These are phyloP conservation scores for Empis livida DNA, from an alignment of 2,888 invertebrate species.

Conservation along the genomic window DNA sequence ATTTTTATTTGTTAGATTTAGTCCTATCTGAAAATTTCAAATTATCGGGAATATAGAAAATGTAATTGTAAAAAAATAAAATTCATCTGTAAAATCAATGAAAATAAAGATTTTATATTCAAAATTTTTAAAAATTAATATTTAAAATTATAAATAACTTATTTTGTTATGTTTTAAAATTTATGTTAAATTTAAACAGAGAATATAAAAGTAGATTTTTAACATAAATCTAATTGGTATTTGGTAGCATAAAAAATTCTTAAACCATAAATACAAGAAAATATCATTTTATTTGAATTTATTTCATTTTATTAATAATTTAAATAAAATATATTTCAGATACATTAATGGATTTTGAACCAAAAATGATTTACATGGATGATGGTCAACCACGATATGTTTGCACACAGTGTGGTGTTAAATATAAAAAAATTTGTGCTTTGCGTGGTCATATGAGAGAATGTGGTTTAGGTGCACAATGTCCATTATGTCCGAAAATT, in stretches of 20 bases:
- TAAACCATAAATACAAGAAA: slow-evolving; percentile 4
- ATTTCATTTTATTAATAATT: no score
- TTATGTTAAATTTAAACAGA: no score
- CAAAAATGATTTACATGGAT: slow-evolving; percentile 17
- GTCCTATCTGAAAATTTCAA: no score
- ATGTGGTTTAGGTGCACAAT: slow-evolving; percentile 20
- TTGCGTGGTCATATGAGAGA: slow-evolving; percentile 19
- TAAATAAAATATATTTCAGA: not conserved
- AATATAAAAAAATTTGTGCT: slow-evolving; percentile 20
- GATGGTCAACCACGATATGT: slow-evolving; percentile 18
- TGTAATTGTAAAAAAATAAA: no score
- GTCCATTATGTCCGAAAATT: slow-evolving; percentile 20
- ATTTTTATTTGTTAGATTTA: no score
- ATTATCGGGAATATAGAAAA: no score
- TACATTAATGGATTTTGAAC: not conserved
- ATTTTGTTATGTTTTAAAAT: no score
- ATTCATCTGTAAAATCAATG: no score
- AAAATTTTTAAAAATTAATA: no score
- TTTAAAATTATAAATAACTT: no score
- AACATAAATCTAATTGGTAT: not conserved
- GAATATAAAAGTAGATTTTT: no score
- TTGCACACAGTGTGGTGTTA: slow-evolving; percentile 20
- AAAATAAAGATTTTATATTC: no score
- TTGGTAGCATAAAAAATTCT: slow-evolving; percentile 7
- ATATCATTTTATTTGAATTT: slow-evolving; percentile 8